A percentile compares a stretch with the other conserved stretches of the same genome.
Evolutionary conservation across 2,797 vertebrate species (phyloP).

Genomic region (Brachymystax lenok): DNA sequence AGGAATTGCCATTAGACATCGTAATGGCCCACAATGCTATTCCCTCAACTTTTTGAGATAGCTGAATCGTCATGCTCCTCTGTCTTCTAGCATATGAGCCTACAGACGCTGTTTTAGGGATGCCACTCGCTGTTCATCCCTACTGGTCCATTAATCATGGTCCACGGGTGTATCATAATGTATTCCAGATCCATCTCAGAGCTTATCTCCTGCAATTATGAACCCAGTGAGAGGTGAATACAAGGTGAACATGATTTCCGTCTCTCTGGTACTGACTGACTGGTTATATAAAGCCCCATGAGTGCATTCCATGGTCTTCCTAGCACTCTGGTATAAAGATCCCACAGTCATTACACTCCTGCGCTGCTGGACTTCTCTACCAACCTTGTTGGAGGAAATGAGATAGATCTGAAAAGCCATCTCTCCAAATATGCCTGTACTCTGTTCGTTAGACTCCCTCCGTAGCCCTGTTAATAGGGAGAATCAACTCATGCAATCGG

Average conservation of each 20-base stretch:
- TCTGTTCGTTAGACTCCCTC: not conserved
- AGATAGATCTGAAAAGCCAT: slow-evolving; percentile 29
- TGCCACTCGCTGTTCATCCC: slow-evolving; percentile 60
- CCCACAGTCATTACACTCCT: not conserved
- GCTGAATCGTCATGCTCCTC: slow-evolving; percentile 22
- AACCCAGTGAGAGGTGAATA: slow-evolving; percentile 70
- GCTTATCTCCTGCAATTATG: slow-evolving; percentile 67
- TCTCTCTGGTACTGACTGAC: slow-evolving; percentile 39
- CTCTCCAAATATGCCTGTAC: slow-evolving; percentile 7
- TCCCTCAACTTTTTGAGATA: slow-evolving; percentile 41
- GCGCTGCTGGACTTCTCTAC: slow-evolving; percentile 30
- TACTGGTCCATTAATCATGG: slow-evolving; percentile 75
- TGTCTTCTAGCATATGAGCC: slow-evolving; percentile 49
- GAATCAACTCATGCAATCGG: slow-evolving; percentile 12
- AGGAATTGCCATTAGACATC: not conserved
- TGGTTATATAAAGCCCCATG: not conserved
- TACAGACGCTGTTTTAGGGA: slow-evolving; percentile 47
- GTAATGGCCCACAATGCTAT: not conserved
- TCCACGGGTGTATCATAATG: slow-evolving; percentile 69
- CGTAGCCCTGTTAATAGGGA: not conserved
- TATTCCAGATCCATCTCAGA: slow-evolving; percentile 65
- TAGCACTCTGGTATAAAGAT: not conserved
- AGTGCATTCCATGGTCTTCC: no score
- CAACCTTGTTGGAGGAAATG: slow-evolving; percentile 27
- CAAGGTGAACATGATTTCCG: slow-evolving; percentile 77